These are phyloP conservation scores for Hylaea fasciaria DNA, from an alignment of 2,888 invertebrate species.

Conservation along the genomic window DNA sequence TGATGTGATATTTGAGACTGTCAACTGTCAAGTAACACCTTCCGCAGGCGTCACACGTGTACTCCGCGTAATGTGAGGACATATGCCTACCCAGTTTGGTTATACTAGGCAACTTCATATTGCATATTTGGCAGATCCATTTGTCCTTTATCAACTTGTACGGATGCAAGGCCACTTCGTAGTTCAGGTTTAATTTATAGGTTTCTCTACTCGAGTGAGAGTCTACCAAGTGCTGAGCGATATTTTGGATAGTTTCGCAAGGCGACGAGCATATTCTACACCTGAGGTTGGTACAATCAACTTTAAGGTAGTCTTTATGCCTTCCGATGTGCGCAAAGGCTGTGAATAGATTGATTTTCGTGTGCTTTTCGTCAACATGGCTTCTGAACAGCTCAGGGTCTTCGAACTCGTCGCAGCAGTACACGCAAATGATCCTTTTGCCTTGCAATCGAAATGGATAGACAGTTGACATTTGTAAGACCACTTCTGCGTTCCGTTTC, in stretches of 20 bases:
- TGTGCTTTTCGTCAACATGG: constrained; percentile 64
- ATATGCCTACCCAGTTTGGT: constrained; percentile 70
- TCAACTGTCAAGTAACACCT: constrained; percentile 66
- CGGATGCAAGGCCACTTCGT: constrained; percentile 68
- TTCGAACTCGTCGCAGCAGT: constrained; percentile 69
- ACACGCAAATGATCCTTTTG: constrained; percentile 69
- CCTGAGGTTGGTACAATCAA: constrained; percentile 65
- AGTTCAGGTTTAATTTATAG: constrained; percentile 55
- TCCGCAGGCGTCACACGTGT: constrained; percentile 73
- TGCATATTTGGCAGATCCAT: constrained; percentile 65
- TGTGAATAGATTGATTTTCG: constrained; percentile 61
- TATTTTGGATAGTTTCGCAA: constrained; percentile 55
- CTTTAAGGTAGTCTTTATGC: constrained; percentile 68
- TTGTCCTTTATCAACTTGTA: constrained; percentile 65
- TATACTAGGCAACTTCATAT: constrained; percentile 62
- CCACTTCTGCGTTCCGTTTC: constrained; percentile 72
- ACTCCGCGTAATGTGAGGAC: constrained; percentile 66
- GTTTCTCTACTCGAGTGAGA: constrained; percentile 51
- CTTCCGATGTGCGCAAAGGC: constrained; percentile 68
- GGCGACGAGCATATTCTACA: constrained; percentile 63
- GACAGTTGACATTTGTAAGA: constrained; percentile 72
- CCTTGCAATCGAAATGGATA: constrained; percentile 74
- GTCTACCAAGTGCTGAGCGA: constrained; percentile 62
- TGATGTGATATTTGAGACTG: constrained; percentile 69
- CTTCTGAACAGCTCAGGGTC: constrained; percentile 63